Conservation (phyloP, 53 echinoderm and acorn worm genomes). For the Holothuria scabra region DNA sequence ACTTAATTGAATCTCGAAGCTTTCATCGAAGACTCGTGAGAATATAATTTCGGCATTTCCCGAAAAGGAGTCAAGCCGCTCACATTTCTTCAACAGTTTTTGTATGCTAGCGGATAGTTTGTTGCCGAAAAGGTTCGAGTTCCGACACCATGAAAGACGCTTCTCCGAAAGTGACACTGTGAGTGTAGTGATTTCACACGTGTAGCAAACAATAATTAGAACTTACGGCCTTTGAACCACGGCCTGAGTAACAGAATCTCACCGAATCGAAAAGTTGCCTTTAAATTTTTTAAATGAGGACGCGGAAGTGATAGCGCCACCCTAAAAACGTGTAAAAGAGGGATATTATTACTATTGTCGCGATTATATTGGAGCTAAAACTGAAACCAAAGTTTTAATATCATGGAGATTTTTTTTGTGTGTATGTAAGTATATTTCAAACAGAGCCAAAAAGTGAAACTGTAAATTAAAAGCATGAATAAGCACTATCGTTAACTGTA, state of each 20-base stretch:
- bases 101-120: slow-evolving; percentile 40
- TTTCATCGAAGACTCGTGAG: slow-evolving; percentile 43
- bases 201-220: slow-evolving; percentile 43
- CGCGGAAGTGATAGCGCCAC: no score
- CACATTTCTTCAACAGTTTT: slow-evolving; percentile 38
- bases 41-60: slow-evolving; percentile 41
- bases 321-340: no score
- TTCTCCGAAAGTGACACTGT: slow-evolving; percentile 13
- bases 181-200: slow-evolving; percentile 50
- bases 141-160: slow-evolving; percentile 44
- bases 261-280: no score
- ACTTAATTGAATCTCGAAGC: slow-evolving; percentile 48
- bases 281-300: no score
- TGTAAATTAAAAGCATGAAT: no score
- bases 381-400: no score
- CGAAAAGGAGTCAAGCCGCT: slow-evolving; percentile 42
- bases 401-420: no score
- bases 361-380: no score
- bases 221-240: slow-evolving; percentile 48
- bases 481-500: no score
- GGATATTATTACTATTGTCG: no score
- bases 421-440: no score
- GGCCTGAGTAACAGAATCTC: background rate
- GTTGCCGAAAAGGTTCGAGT: slow-evolving; percentile 37
- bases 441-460: no score